Percentiles rank a stretch among this genome's conserved stretches.
phyloP scores from a whole-genome alignment of 2,113 vertebrate genomes.

The Aegithalos caudatus region DNA sequence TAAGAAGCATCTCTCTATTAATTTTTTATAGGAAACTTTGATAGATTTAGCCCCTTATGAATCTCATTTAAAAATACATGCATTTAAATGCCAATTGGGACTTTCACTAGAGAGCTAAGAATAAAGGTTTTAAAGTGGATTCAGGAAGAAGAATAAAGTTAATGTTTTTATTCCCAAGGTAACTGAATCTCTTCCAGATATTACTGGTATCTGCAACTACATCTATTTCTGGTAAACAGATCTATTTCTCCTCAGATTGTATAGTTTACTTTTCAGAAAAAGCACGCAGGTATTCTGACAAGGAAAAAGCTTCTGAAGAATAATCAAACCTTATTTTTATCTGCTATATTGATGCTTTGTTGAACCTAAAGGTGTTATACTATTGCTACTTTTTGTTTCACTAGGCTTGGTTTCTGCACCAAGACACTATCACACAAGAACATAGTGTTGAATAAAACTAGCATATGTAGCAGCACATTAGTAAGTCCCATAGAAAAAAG shows the following conservation, averaged over 20 bases:
- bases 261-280: background rate
- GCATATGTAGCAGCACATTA: background rate
- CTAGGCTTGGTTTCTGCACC: background rate
- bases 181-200: background rate
- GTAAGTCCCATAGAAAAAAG: background rate
- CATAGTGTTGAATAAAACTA: background rate
- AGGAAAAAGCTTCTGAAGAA: background rate
- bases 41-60: background rate
- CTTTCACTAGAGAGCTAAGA: background rate
- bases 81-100: background rate
- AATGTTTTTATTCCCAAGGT: slow-evolving; percentile 6
- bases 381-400: background rate
- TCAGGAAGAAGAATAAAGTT: slow-evolving; percentile 18
- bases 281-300: background rate
- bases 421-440: background rate
- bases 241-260: background rate
- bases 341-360: background rate
- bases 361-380: background rate
- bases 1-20: background rate
- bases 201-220: background rate
- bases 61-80: slow-evolving; percentile 4
- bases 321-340: background rate
- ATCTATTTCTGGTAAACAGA: background rate
- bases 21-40: background rate
- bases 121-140: slow-evolving; percentile 22